Evolutionary conservation across 2,888 invertebrate species (phyloP).

Genomic region (Lithosia quadra): DNA sequence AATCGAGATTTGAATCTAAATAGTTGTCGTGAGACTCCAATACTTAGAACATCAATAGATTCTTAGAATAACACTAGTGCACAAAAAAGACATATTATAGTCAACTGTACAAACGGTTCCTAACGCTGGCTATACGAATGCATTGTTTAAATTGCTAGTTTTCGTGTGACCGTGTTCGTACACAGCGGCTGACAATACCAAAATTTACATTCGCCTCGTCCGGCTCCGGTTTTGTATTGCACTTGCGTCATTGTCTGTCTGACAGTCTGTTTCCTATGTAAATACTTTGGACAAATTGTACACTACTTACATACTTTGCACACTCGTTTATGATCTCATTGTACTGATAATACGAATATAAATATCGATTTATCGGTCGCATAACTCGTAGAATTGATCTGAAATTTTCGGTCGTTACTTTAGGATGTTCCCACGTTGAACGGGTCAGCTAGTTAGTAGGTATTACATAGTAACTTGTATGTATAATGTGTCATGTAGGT

Average conservation of each 20-base stretch:
- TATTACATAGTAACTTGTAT: too few species aligned
- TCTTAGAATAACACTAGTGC: not conserved
- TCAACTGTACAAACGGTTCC: constrained; percentile 3
- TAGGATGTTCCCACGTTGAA: not conserved
- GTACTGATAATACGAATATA: not conserved
- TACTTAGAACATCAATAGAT: not conserved
- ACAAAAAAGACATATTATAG: not conserved
- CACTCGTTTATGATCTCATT: not conserved
- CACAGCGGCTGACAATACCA: constrained; percentile 9
- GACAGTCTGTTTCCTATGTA: constrained; percentile 12
- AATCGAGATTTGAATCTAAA: not conserved
- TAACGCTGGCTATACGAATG: constrained; percentile 9
- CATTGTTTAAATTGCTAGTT: constrained; percentile 17
- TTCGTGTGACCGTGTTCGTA: constrained; percentile 8
- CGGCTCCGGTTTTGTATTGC: constrained; percentile 24
- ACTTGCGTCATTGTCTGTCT: constrained; percentile 29
- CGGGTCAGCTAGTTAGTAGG: too few species aligned
- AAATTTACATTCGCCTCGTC: constrained; percentile 33
- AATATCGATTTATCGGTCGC: not conserved
- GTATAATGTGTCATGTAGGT: too few species aligned
- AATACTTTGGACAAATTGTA: constrained; percentile 7
- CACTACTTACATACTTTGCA: not conserved
- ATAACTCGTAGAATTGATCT: not conserved
- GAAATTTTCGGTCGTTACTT: not conserved
- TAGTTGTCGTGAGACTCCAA: not conserved